Conservation (phyloP, 2,888 invertebrate genomes). For the Pyrocoelia pectoralis region DNA sequence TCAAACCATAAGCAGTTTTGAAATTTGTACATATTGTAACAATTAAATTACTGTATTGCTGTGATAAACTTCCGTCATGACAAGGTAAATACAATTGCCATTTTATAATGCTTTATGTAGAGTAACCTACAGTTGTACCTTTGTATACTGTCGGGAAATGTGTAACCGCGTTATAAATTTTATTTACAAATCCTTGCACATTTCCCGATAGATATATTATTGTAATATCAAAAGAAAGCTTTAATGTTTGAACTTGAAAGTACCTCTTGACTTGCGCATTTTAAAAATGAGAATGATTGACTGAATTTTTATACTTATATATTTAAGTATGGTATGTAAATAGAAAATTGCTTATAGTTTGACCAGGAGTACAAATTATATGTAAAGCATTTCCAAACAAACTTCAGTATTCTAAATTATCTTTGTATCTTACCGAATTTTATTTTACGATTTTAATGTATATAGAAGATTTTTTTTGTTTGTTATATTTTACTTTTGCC, state of each 20-base stretch:
- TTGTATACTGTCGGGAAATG: slow-evolving; percentile 15
- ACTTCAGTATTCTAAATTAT: slow-evolving; percentile 30
- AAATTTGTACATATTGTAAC: slow-evolving; percentile 41
- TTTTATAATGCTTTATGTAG: slow-evolving; percentile 38
- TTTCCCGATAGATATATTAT: slow-evolving; percentile 11
- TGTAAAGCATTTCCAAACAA: slow-evolving; percentile 25
- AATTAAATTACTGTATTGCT: slow-evolving; percentile 48
- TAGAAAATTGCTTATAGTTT: slow-evolving; percentile 53
- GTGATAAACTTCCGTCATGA: slow-evolving; percentile 55
- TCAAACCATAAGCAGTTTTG: slow-evolving; percentile 54
- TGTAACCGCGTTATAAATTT: neutral
- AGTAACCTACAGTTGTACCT: slow-evolving; percentile 28
- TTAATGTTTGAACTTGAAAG: slow-evolving; percentile 22
- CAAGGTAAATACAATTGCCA: slow-evolving; percentile 49
- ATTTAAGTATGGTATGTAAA: slow-evolving; percentile 40
- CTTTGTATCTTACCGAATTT: slow-evolving; percentile 27
- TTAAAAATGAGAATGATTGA: slow-evolving; percentile 36
- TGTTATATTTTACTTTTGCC: slow-evolving; percentile 11
- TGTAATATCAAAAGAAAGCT: slow-evolving; percentile 27
- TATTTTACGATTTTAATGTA: slow-evolving; percentile 12
- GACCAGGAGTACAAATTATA: slow-evolving; percentile 42
- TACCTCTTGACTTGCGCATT: slow-evolving; percentile 32
- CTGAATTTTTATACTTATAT: slow-evolving; percentile 43
- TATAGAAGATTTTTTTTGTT: slow-evolving; percentile 4
- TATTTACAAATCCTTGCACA: neutral